Conservation (phyloP, 2,797 vertebrate species). For the Pygocentrus nattereri region DNA sequence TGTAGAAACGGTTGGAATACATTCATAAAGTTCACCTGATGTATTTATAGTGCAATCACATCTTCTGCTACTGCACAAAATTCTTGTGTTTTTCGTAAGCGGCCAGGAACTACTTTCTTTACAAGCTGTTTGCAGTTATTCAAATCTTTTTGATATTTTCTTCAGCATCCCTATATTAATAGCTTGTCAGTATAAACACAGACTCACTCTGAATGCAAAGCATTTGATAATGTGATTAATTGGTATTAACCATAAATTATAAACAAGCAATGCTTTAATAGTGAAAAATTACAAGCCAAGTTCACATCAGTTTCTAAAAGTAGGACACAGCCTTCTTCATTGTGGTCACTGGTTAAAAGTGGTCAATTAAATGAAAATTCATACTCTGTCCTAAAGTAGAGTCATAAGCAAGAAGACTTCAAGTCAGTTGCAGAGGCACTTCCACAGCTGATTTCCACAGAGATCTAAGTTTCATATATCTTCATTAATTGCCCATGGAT, state of each 20-base stretch:
- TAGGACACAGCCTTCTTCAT: too few species aligned
- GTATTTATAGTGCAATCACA: constrained; percentile 28
- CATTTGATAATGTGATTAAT: neutral
- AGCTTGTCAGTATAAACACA: neutral
- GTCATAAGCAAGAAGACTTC: too few species aligned
- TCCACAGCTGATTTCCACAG: too few species aligned
- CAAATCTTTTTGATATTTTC: neutral
- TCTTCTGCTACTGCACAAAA: neutral
- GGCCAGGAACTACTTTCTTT: neutral
- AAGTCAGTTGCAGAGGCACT: too few species aligned
- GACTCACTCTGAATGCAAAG: neutral
- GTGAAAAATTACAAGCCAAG: neutral
- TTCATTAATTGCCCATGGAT: too few species aligned
- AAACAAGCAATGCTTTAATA: neutral
- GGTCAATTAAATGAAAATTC: too few species aligned
- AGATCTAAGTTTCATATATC: too few species aligned
- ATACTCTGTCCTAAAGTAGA: too few species aligned
- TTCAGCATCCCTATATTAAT: neutral
- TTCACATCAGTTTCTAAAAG: neutral
- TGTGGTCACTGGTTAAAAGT: too few species aligned
- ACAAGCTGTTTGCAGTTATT: neutral
- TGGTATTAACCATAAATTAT: neutral
- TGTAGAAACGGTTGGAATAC: neutral
- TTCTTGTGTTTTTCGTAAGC: neutral
- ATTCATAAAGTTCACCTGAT: neutral